phyloP scores from a whole-genome alignment of 1,140 invertebrate species.

The Mercenaria mercenaria region DNA sequence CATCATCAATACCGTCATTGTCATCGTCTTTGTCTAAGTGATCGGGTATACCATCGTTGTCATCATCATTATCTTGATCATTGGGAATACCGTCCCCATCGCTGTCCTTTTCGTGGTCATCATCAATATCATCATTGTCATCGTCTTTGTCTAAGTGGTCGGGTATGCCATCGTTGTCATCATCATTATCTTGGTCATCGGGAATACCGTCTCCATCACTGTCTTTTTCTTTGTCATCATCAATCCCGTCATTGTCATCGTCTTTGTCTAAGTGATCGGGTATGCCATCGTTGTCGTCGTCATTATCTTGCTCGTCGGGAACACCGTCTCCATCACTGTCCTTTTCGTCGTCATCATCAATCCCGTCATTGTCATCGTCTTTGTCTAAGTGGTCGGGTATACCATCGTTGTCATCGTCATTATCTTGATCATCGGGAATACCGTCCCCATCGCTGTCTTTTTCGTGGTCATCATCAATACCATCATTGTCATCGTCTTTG shows the following conservation, averaged over 20 bases:
- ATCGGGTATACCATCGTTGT: slow-evolving; percentile 79
- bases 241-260: slow-evolving; percentile 57
- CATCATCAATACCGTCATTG: slow-evolving; percentile 79
- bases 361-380: slow-evolving; percentile 80
- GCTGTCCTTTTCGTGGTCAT: slow-evolving; percentile 72
- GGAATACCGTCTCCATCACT: slow-evolving; percentile 74
- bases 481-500: slow-evolving; percentile 75
- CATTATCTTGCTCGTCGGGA: slow-evolving; percentile 76
- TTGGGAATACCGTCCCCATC: slow-evolving; percentile 73
- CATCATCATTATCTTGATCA: slow-evolving; percentile 9
- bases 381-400: slow-evolving; percentile 74
- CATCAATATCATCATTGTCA: slow-evolving; percentile 72
- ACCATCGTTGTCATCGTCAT: slow-evolving; percentile 77
- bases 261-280: slow-evolving; percentile 69
- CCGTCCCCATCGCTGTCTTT: slow-evolving; percentile 79
- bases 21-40: slow-evolving; percentile 79
- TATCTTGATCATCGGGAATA: slow-evolving; percentile 76
- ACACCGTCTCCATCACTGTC: slow-evolving; percentile 65
- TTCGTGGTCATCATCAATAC: slow-evolving; percentile 77
- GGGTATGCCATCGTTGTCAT: slow-evolving; percentile 76
- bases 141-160: slow-evolving; percentile 64
- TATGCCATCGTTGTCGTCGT: slow-evolving; percentile 79
- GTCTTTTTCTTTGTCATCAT: slow-evolving; percentile 47
- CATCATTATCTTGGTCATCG: slow-evolving; percentile 73
- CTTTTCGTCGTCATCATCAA: slow-evolving; percentile 74